Evolutionary conservation across 2,888 invertebrate genomes (phyloP), one percentile per base, ranked within the genome.

Genomic region (Diachrysia chrysitis): DNA sequence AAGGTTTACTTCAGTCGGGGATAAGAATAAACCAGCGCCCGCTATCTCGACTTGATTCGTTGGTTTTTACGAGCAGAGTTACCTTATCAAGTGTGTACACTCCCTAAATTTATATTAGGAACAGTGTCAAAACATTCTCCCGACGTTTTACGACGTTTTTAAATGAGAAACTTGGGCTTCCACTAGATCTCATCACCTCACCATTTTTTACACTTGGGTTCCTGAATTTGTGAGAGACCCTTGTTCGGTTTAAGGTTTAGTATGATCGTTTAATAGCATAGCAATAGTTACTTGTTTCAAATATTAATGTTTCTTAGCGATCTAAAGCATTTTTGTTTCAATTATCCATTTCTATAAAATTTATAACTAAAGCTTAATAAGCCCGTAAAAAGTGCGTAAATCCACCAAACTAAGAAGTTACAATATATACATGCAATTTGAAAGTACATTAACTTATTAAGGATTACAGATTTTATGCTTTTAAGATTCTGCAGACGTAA

Each of bases 61-160:
- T 82, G 80, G 69, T 59, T 82, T 82, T 82, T 82, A 82, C 76
- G 82, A 82, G 59, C 77, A 37, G 68, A 74, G 72, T 73, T 73
- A 70, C 76, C 80, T 83, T 76, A 78, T 82, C 78, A 74, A 82
- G 83, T 82, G 72, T 84, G 71, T 69, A 76, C 76, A 77, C 76
- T 78, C 80, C 84, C 77, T 85, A 81, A 82, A 73, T 78, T 83
- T 82, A 87, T 86, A 89, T 86, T 83, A 86, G 85, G 84, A 84
- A 83, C 84, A 84, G 85, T 89, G 90, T 88, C 88, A 89, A 90
- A 92, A 91, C 88, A 90, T 88, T 90, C 89, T 85, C 85, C 80
- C 75, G 79, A 66, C 83, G 82, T 77, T 92, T 92, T 91, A 92
- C 87, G 90, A 87, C 68, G 79, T 83, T 89, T 90, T 89, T 87